Evolutionary conservation across 2,888 invertebrate genomes (phyloP).

Genomic region (Lithosia quadra): DNA sequence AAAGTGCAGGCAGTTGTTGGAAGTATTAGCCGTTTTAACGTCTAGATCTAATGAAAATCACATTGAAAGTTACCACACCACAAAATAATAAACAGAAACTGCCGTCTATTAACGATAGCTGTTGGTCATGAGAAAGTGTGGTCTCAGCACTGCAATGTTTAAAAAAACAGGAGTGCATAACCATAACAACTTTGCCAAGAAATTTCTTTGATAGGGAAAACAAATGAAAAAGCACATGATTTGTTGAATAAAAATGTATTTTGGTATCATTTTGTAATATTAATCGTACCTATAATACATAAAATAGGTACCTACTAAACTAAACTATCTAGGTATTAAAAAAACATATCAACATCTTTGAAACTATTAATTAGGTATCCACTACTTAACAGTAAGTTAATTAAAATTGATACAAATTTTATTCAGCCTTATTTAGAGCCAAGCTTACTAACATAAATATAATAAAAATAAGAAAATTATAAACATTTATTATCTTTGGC

Average conservation of each 20-base stretch:
- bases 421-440: conserved; percentile 38
- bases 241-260: conserved; percentile 5
- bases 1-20: conserved; percentile 39
- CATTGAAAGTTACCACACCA: conserved; percentile 56
- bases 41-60: conserved; percentile 46
- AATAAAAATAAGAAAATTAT: conserved; percentile 35
- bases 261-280: conserved; percentile 19
- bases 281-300: conserved; percentile 9
- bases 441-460: conserved; percentile 29
- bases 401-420: conserved; percentile 18
- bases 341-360: conserved; percentile 2
- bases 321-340: not conserved
- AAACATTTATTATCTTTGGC: conserved; percentile 53
- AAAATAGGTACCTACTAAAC: conserved; percentile 1
- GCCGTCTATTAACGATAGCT: conserved; percentile 41
- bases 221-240: not conserved
- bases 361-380: conserved; percentile 1
- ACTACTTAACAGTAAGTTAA: not conserved
- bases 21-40: conserved; percentile 16
- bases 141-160: not conserved
- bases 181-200: conserved; percentile 34
- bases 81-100: conserved; percentile 48
- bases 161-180: conserved; percentile 22
- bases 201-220: conserved; percentile 15
- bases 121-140: conserved; percentile 45